Base-by-base conservation (phyloP, 2,113 vertebrate species). In the Gulo gulo region DNA sequence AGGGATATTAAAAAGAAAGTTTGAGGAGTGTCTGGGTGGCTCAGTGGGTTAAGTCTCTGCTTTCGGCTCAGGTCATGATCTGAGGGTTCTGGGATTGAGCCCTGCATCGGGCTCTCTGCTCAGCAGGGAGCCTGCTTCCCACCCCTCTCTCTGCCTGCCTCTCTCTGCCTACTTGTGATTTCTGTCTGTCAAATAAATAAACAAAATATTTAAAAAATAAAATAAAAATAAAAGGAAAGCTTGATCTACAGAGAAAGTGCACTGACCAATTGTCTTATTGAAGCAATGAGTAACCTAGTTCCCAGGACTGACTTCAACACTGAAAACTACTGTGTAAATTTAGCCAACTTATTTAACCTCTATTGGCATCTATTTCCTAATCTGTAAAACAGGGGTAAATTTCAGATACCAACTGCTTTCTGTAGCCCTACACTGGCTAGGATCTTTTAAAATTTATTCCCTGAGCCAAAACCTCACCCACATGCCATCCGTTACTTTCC, bases 401-500 rank as follows among this genome's bases (percentile, higher is more conserved):
- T 96, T 71, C 55, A 96, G 76, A 95, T n/a, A 93, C 26, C 74
- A 96, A 96, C 1, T 92, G 8, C 91, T 96, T 95, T 90, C 65
- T 85, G 50, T 24, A 95, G 92, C 71, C 59, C 65, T 93, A 73
- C 20, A 74, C 36, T 91, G 55, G 69, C 79, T 87, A 95, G 23
- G 14, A 71, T 94, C 71, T 95, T 96, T 92, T 29, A 91, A 94
- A 96, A 65, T 90, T 34, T 96, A 69, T 95, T 93, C 81, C 80
- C 50, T 88, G 16, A 95, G 90, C 83, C 96, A 94, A 96, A 95
- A 96, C 78, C 84, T 97, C 81, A 96, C 76, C 80, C 52, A 90
- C 90, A 97, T 95, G 67, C 87, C 94, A 96, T 97, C 88, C 96
- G 90, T 95, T 96, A 93, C 90, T 95, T 95, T 50, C 83, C 47